Percentiles rank a stretch among this genome's conserved stretches.
phyloP scores from a whole-genome alignment of 2,888 invertebrate genomes.

The Phyllotreta striolata region DNA sequence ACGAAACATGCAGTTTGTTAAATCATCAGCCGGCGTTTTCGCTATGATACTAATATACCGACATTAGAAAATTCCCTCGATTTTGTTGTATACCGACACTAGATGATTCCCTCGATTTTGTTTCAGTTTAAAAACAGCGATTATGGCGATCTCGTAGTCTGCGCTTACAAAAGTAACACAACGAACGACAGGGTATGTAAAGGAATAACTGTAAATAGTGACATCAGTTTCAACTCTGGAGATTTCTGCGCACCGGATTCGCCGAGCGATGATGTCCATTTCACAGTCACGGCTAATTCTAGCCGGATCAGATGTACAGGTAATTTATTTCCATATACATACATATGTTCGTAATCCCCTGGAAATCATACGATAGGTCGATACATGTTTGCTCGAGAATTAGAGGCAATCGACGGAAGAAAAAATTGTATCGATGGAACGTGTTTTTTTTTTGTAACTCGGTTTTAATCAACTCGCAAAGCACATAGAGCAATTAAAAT shows the following conservation, averaged over 20 bases:
- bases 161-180: slow-evolving; percentile 48
- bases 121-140: slow-evolving; percentile 57
- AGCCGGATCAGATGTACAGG: slow-evolving; percentile 68
- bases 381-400: no score
- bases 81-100: slow-evolving; percentile 33
- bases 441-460: no score
- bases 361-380: no score
- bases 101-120: slow-evolving; percentile 21
- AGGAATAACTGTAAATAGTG: slow-evolving; percentile 60
- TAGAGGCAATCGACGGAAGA: no score
- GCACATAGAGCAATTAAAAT: no score
- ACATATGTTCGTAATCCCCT: no score
- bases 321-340: slow-evolving; percentile 50
- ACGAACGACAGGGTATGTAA: slow-evolving; percentile 61
- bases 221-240: slow-evolving; percentile 63
- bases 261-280: slow-evolving; percentile 59
- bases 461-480: no score
- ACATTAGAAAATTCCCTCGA: slow-evolving; percentile 9
- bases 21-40: background rate
- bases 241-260: slow-evolving; percentile 63
- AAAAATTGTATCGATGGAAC: no score
- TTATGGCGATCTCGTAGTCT: slow-evolving; percentile 56
- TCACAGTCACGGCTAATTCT: slow-evolving; percentile 63
- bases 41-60: background rate
- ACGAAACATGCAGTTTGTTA: slow-evolving; percentile 8